Percentiles rank a stretch among this genome's conserved stretches.
These are phyloP conservation scores for Cervus canadensis DNA, from an alignment of 2,113 vertebrate species.

Conservation along the genomic window DNA sequence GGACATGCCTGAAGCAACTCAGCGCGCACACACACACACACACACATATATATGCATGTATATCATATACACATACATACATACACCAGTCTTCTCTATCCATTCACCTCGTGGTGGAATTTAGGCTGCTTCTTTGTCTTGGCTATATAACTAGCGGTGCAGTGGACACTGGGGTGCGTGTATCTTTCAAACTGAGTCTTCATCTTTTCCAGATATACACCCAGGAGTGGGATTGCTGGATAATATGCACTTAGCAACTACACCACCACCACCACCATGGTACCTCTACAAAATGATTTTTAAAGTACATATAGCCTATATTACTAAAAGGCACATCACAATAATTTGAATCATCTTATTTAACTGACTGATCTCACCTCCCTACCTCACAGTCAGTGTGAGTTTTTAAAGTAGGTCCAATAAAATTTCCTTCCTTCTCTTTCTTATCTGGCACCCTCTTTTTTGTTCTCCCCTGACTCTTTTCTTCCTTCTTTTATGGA, in stretches of 20 bases:
- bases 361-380: neutral
- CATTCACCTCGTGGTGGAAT: neutral
- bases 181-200: too few species aligned
- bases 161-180: neutral
- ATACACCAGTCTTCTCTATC: neutral
- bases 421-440: neutral
- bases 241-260: too few species aligned
- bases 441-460: neutral
- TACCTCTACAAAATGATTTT: too few species aligned
- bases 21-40: fast-evolving
- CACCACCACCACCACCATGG: too few species aligned
- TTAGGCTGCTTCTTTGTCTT: neutral
- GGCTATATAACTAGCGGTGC: neutral
- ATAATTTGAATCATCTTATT: neutral
- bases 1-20: neutral
- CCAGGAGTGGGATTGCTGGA: too few species aligned
- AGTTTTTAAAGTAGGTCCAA: neutral
- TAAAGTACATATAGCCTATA: too few species aligned
- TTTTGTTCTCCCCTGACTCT: neutral
- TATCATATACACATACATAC: neutral
- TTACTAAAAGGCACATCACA: neutral
- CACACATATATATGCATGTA: neutral
- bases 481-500: neutral
- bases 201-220: too few species aligned
- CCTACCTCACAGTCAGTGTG: neutral